Conservation (phyloP, 2,113 vertebrate genomes). For the Cettia cetti region DNA sequence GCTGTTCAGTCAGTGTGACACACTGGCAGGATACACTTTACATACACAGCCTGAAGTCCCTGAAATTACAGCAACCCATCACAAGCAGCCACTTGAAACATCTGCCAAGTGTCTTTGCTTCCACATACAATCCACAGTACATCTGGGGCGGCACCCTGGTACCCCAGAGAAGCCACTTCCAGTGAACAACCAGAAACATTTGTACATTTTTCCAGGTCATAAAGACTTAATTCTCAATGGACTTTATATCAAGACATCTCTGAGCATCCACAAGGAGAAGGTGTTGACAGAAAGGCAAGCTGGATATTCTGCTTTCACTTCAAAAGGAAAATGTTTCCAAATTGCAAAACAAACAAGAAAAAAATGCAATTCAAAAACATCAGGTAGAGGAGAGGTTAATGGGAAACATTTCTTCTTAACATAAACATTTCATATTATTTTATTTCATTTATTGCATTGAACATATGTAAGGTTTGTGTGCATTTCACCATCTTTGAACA, state of each 20-base stretch:
- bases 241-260: not conserved
- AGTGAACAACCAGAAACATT: not conserved
- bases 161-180: not conserved
- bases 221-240: not conserved
- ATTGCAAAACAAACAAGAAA: not conserved
- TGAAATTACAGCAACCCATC: not conserved
- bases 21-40: not conserved
- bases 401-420: not conserved
- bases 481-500: not conserved
- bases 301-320: not conserved
- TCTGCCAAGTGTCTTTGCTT: not conserved
- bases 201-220: not conserved
- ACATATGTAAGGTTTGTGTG: not conserved
- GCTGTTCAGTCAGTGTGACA: not conserved
- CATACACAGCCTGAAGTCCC: fast-evolving
- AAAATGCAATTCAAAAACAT: not conserved
- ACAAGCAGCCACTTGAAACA: not conserved
- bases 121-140: fast-evolving
- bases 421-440: not conserved
- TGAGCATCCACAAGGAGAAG: not conserved
- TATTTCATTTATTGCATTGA: not conserved
- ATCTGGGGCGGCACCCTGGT: not conserved
- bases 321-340: not conserved
- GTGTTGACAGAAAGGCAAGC: not conserved
- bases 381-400: not conserved